These are phyloP conservation scores for Xenopus laevis DNA, from an alignment of 2,113 vertebrate species.

Conservation along the genomic window DNA sequence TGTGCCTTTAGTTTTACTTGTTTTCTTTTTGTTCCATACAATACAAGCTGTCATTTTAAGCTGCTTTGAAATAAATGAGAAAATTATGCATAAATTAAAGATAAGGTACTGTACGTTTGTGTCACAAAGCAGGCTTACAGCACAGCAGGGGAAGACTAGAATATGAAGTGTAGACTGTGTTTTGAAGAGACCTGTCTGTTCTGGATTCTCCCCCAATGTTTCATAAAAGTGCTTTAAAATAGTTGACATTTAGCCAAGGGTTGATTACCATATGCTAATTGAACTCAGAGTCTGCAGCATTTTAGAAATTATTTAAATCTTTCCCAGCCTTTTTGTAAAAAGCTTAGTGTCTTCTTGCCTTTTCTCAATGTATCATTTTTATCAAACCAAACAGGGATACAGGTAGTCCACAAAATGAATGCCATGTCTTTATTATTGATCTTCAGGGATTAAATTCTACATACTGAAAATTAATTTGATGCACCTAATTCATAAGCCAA, in stretches of 20 bases:
- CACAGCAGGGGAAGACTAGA: conserved; percentile 35
- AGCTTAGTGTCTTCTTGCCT: not conserved
- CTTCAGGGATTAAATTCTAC: too few species aligned
- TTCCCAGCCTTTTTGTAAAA: conserved; percentile 6
- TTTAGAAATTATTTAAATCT: conserved; percentile 38
- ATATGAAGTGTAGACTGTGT: conserved; percentile 39
- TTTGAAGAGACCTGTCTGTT: conserved; percentile 39
- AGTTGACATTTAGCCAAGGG: conserved; percentile 42
- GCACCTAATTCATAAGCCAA: too few species aligned
- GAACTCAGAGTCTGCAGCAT: conserved; percentile 13
- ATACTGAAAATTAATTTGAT: too few species aligned
- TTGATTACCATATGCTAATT: conserved; percentile 45
- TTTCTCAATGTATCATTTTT: not conserved
- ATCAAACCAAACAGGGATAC: too few species aligned
- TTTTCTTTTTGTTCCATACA: not conserved
- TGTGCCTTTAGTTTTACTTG: not conserved
- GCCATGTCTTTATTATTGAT: too few species aligned
- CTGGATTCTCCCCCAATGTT: conserved; percentile 32
- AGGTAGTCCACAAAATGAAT: too few species aligned
- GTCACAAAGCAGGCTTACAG: conserved; percentile 25
- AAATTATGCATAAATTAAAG: conserved; percentile 28
- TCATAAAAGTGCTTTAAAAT: conserved; percentile 38
- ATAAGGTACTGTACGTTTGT: conserved; percentile 31
- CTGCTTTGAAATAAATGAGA: conserved; percentile 9
- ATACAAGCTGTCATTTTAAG: conserved; percentile 8